Percentiles rank a stretch among this genome's conserved stretches.
Evolutionary conservation across 1,140 invertebrate species (phyloP).

Genomic region (Bactericera cockerelli): DNA sequence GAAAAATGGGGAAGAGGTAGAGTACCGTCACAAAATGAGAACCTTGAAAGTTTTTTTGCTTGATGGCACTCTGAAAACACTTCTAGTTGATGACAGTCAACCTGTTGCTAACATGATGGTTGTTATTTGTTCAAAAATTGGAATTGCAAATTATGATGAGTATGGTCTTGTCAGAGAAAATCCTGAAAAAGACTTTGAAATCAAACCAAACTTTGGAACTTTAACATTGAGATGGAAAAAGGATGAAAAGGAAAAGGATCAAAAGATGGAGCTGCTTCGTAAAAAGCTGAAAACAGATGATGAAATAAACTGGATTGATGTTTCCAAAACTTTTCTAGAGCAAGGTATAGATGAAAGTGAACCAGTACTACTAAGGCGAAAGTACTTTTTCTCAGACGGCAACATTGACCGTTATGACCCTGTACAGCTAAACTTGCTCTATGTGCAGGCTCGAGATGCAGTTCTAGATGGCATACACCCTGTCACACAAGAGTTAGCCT

Average conservation of each 20-base stretch:
- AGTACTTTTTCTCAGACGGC: constrained; percentile 98
- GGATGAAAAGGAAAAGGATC: constrained; percentile 72
- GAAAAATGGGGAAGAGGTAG: constrained; percentile 81
- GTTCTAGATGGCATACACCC: constrained; percentile 98
- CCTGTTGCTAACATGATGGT: constrained; percentile 97
- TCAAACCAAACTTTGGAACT: constrained; percentile 65
- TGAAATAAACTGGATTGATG: constrained; percentile 98
- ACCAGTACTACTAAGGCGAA: constrained; percentile 77
- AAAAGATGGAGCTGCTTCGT: constrained; percentile 93
- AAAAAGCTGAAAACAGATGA: constrained; percentile 98
- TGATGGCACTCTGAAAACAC: constrained; percentile 84
- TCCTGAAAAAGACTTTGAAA: constrained; percentile 64
- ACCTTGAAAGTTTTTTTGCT: constrained; percentile 86
- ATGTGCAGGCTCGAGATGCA: constrained; percentile 87
- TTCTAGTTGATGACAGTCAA: constrained; percentile 94
- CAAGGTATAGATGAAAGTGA: constrained; percentile 90
- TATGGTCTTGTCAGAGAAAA: constrained; percentile 88
- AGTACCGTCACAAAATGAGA: constrained; percentile 87
- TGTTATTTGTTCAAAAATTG: constrained; percentile 96
- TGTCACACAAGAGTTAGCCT: constrained; percentile 91
- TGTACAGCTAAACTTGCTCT: constrained; percentile 91
- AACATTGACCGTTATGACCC: constrained; percentile 98
- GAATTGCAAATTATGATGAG: constrained; percentile 98
- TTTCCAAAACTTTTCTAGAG: constrained; percentile 87
- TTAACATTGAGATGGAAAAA: constrained; percentile 66